Base-by-base conservation (phyloP, 1,140 invertebrate genomes). In the Gryon sp. region DNA sequence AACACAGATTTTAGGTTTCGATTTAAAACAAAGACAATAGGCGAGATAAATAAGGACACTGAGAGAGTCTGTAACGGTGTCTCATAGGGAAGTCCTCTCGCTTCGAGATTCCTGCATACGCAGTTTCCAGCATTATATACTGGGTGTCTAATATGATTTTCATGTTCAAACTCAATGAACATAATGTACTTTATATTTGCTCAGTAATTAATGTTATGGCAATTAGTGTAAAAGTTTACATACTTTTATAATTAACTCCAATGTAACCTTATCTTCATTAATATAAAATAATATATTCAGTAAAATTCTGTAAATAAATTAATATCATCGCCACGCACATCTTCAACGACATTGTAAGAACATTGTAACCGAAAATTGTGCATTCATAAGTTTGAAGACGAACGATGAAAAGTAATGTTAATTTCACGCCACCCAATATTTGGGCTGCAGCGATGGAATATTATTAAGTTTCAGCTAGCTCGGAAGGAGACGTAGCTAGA, bases 381-480 rank as follows among this genome's bases (percentile, higher is more conserved):
- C n/a, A n/a, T n/a, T n/a, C n/a, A n/a, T n/a, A n/a, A n/a, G n/a
- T n/a, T n/a, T n/a, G n/a, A 34, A 12, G 14, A 2, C 4, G 32
- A 9, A 12, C 9, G 32, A 34, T 12, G 46, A 15, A 43, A 52
- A 63, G 30, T 55, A 19, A 59, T 52, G 60, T 40, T 55, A 34
- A 63, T 63, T 76, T 12, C 4, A 32, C 45, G 63, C 24, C 75
- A 80, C 75, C 75, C 70, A 69, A 65, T 78, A 80, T 69, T 70
- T 57, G 8, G 60, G 14, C n/a, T 50, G 38, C 28, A 34, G 60
- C 55, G 28, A 26, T 38, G 70, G 80, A 81, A 85, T 84, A 85
- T 87, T 86, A 83, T 80, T 76, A 83, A 85, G 82, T 85, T 84
- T 84, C 55, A 60, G 69, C 46, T 70, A 50, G 68, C 46, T 69